Evolutionary conservation across 1,140 invertebrate genomes (phyloP), one percentile per base, ranked within the genome.

Genomic region (Hydropsyche tenuis): DNA sequence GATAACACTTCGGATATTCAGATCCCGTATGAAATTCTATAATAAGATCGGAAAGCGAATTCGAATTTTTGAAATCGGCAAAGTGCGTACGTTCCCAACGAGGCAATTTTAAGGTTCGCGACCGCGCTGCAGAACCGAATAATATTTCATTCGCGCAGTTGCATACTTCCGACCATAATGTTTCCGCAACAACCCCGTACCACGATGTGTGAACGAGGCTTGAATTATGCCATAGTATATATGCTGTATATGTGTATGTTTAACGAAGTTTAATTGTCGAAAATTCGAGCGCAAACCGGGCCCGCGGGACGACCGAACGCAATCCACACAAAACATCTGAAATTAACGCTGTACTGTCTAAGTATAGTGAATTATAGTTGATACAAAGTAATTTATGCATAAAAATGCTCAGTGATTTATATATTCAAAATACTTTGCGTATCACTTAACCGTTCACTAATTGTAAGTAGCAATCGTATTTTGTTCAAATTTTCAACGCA

Each of bases 161-260:
- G 65, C 65, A 68, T 68, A 68, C 65, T 68, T 68, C 65, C 65
- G 65, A 68, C 65, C 45, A 20, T n/a, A 68, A 68, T 48, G 65
- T 68, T 46, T 30, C 64, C 64, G 37, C 64, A 66, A 27, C 56
- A 1, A n/a, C 48, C 4, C 48, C 20, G 6, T 16, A 22, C 6
- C 48, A 20, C n/a, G 22, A 60, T 20, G 30, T 42, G 22, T 60
- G 56, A 60, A 60, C 1, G 51, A 25, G 56, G 23, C 23, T 60
- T 60, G 23, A 60, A 60, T 60, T 60, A 60, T 60, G 56, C 56
- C 30, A 9, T 37, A 37, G 9, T 4, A 37, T 37, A 60, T 60
- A 60, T 20, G 56, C 23, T 23, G 22, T 23, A 9, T 25, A 20
- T 0, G 11, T 48, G 9, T 37, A 48, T n/a, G 45, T 48, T 12